Conservation (phyloP, 2,888 invertebrate genomes). For the Spatulosminthurus flaviceps region DNA sequence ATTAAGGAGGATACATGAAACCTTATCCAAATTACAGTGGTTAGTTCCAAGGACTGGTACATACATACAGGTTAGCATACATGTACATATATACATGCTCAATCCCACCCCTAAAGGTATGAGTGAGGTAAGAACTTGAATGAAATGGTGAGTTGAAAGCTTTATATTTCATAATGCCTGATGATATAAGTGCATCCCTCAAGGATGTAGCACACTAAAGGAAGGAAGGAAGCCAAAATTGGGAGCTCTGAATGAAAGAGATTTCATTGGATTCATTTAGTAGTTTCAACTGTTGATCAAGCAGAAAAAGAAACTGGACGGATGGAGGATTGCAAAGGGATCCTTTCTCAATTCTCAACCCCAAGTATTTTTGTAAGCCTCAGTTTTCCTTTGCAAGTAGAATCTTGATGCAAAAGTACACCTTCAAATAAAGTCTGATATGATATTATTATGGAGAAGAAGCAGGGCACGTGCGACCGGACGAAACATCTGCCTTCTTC, state of each 20-base stretch:
- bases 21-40: background rate
- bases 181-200: too few species aligned
- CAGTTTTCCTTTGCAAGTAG: background rate
- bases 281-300: constrained; percentile 7
- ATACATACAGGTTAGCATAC: background rate
- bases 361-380: background rate
- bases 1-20: background rate
- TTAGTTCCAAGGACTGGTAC: background rate
- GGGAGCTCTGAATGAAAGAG: background rate
- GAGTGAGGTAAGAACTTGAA: background rate
- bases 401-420: constrained; percentile 10
- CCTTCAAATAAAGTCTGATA: background rate
- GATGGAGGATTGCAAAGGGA: background rate
- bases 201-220: too few species aligned
- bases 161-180: too few species aligned
- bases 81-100: background rate
- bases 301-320: constrained; percentile 3
- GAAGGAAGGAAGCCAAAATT: too few species aligned
- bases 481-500: constrained; percentile 26
- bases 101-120: background rate
- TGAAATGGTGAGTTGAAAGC: too few species aligned
- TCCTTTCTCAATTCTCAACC: background rate
- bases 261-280: constrained; percentile 2
- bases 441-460: constrained; percentile 12
- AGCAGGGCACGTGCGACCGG: constrained; percentile 32